Evolutionary conservation across 92 coral and sea anemone species (phyloP), one percentile per base, ranked within the genome.

Genomic region (Paramuricea clavata): DNA sequence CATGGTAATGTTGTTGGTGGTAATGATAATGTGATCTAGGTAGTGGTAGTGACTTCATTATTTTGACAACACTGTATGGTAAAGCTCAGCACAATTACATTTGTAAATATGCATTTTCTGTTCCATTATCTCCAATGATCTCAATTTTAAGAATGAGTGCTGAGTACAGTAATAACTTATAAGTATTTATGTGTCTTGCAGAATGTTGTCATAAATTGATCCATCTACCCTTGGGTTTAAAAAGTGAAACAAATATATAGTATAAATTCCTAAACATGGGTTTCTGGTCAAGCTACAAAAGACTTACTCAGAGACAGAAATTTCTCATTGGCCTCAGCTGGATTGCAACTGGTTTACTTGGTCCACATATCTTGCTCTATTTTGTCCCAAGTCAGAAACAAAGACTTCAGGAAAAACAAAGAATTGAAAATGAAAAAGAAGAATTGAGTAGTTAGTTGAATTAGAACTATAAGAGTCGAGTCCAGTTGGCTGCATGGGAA

Each of bases 281-380:
- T 4, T 82, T 95, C 81, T 85, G 95, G 92, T 92, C 90, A 60
- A 96, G 95, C 71, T 96, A 91, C 90, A 91, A 86, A 73, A 95
- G 88, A 11, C 72, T 96, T 0, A 78, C 97, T 26, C 87, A 89
- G 42, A 90, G 87, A 35, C 90, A 91, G 39, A 90, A 98, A 52
- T 33, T 96, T 21, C 34, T 93, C 23, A 64, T 96, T 30, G 99
- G 99, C 12, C 27, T 96, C 26, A 28, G 90, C 49, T 97, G 99
- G 54, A 92, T 94, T 35, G 90, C 85, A 13, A 77, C 95, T 44
- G 99, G 99, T 13, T 85, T 96, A 43, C 81, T 88, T 31, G 99
- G 99, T 15, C 98, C 98, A n/a, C 88, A 90, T 35, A 16, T 96
- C 9, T 57, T 95, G 81, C 91, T 94, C 23, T 69, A 44, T n/a